Evolutionary conservation across 2,113 vertebrate genomes (phyloP), one percentile per base, ranked within the genome.

Genomic region (Gavia stellata): DNA sequence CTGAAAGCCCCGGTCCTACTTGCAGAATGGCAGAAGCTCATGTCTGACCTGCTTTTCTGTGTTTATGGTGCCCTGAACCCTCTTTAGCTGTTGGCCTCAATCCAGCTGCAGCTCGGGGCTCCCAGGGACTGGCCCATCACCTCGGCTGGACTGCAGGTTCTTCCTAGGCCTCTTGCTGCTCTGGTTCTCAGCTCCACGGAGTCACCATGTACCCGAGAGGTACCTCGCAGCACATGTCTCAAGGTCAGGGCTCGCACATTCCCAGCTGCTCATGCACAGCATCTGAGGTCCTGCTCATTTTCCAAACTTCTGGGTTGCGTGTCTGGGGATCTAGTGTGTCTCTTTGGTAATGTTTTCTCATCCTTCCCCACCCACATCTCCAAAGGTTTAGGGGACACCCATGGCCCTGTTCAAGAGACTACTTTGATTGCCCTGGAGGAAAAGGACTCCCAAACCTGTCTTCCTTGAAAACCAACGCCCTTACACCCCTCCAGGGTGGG

Each of bases 261-360:
- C 0, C n/a, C 75, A 14, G 52, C 65, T 23, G 42, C 20, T 49
- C 12, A 5, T 38, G 78, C 26, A 14, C 33, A 3, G 20, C 25
- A n/a, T 13, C 68, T 13, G 14, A 61, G 23, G 4, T 31, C 53
- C 66, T 73, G 17, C 59, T 55, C 14, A 0, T 38, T 18, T 38
- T 6, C 52, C 55, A 7, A 0, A 6, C 8, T 33, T 36, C 3
- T 3, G 17, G 4, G 2, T 19, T 36, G 12, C 6, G 0, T 16
- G 1, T 7, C 42, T 58, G 56, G 26, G 14, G 2, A n/a, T 25
- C 31, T 28, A 6, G 3, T 3, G 14, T 44, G 45, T 47, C 42
- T 49, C 72, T 47, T 10, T 7, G 42, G 34, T 31, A 1, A 14
- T 13, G 20, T 66, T 42, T 79, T 33, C 71, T 79, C 31, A 25